Base-by-base conservation (phyloP, 2,797 vertebrate species). In the Ataeniobius toweri region DNA sequence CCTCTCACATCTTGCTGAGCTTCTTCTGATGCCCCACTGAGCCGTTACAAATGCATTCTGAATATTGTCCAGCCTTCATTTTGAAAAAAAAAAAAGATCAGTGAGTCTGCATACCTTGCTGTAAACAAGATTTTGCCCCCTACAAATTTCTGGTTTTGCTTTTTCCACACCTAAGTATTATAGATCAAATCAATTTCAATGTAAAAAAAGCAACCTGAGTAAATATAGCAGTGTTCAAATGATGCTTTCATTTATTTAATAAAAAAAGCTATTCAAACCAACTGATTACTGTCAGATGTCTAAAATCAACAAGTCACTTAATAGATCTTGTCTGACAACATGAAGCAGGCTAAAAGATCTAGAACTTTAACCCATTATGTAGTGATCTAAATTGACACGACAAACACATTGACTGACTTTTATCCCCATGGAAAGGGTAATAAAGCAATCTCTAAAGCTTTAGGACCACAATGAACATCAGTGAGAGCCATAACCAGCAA, bases 21-120 rank as follows among this genome's bases (percentile, higher is more conserved):
- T 3, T 59, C 85, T 76, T 83, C 77, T 83, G 73, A 83, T 70
- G 68, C 80, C 24, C 58, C 80, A 2, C 74, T 58, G 85, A 86
- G 78, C 81, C 61, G 65, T 44, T 72, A 67, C 8, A 0, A 82
- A 83, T 69, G 46, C 75, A 83, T 73, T 72, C 65, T 6, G 74
- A 68, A 10, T 5, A 12, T 71, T 63, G 63, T 46, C 24, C 58
- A 75, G 58, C 51, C 69, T 73, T 36, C 8, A 10, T 63, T 65
- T 51, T 44, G 12, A 39, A 41, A 4, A 9, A 10, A 20, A 22
- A 22, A 18, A 24, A 22, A 22, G 74, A 48, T 71, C 55, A 76
- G 28, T 22, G 78, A 80, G 72, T 67, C 65, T 9, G 68, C 70
- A 76, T 70, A 75, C 73, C 8, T 67, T 67, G 36, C 36, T 67